Evolutionary conservation across 2,113 vertebrate genomes (phyloP).

Genomic region (Rousettus leschenaultii): DNA sequence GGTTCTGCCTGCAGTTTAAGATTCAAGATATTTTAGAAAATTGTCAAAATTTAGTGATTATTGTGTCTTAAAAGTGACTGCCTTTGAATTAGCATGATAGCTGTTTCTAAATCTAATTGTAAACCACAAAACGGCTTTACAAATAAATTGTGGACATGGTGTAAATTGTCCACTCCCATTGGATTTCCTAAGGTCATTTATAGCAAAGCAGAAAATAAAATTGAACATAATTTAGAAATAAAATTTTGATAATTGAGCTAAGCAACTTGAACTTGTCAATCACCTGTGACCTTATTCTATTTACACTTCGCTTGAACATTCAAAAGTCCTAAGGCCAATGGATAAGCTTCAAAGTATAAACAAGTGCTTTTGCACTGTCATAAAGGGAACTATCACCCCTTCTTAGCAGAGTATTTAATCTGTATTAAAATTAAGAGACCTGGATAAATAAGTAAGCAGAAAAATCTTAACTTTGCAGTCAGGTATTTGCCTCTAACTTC

Average conservation of each 20-base stretch:
- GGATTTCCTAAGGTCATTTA: constrained; percentile 66
- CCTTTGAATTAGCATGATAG: constrained; percentile 75
- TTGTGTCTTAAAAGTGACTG: constrained; percentile 51
- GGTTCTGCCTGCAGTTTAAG: neutral
- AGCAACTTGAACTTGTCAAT: constrained; percentile 79
- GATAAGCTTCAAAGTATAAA: neutral
- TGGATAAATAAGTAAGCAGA: neutral
- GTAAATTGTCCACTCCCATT: constrained; percentile 75
- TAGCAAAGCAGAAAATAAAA: constrained; percentile 74
- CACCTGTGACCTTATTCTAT: constrained; percentile 77
- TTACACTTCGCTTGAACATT: constrained; percentile 65
- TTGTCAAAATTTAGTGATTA: constrained; percentile 66
- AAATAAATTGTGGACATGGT: constrained; percentile 73
- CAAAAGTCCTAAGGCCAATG: constrained; percentile 14
- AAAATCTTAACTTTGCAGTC: neutral
- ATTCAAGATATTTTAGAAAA: constrained; percentile 60
- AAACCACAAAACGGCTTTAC: constrained; percentile 76
- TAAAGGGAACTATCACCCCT: neutral
- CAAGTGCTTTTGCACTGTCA: neutral
- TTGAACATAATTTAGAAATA: constrained; percentile 80
- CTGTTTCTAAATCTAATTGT: constrained; percentile 64
- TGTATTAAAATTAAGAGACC: neutral
- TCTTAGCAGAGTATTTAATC: neutral
- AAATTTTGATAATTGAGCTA: constrained; percentile 81
- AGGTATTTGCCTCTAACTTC: neutral